Base-by-base conservation (phyloP, 2,113 vertebrate genomes). In the Periophthalmus modestus region DNA sequence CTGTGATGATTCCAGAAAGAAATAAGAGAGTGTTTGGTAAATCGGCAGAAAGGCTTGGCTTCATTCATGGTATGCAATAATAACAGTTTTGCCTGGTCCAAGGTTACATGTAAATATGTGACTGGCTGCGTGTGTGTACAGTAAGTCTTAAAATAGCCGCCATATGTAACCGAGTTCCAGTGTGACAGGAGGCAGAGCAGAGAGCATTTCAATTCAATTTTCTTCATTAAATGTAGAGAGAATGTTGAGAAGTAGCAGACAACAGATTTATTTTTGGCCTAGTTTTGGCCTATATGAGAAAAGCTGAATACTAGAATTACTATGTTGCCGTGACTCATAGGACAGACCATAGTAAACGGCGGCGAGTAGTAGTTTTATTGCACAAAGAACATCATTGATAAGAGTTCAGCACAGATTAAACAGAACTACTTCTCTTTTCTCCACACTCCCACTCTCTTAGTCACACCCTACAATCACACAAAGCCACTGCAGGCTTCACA, bases 401-500 rank as follows among this genome's bases (percentile, higher is more conserved):
- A 83, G 63, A 50, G 47, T 3, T 28, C 24, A 23, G 65, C 21
- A 21, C 43, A 62, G 43, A 71, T 73, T 52, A 0, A 77, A 87
- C 88, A 87, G 85, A 67, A 68, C 66, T 63, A 73, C 82, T 66
- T 72, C 83, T 91, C 81, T 85, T 69, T 75, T 79, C 69, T 78
- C 66, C 66, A 59, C 54, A 81, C 84, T 82, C 90, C 87, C 48
- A 84, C 89, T 13, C 85, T 71, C 70, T 7, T 69, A 55, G 83
- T 82, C 86, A 85, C 89, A 75, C 84, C 85, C 80, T 33, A 69
- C 71, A 75, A 66, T 71, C 69, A 59, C 80, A 85, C 84, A 89
- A 83, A 88, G 80, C 81, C 74, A 65, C 18, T 34, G 73, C 74
- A 74, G 72, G 82, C 34, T 77, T 47, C 63, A 66, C 74, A 80